phyloP scores from a whole-genome alignment of 2,888 invertebrate species.

The Proisotoma minuta region DNA sequence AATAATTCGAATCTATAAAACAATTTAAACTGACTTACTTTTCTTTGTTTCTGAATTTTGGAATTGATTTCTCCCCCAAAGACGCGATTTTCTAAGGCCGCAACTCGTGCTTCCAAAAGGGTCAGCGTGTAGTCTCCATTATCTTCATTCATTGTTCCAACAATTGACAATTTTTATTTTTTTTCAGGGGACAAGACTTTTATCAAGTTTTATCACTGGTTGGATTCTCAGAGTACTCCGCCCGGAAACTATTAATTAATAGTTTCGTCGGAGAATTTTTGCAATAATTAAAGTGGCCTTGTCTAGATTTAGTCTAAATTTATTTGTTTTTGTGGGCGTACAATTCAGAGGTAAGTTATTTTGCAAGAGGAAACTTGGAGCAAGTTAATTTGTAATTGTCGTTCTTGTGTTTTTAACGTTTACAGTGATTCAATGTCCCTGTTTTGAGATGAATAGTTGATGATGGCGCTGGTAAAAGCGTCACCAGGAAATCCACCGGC shows the following conservation, averaged over 20 bases:
- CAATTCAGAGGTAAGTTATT: too few relatives aligned
- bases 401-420: too few relatives aligned
- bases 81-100: constrained; percentile 34
- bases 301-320: too few relatives aligned
- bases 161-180: background rate
- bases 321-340: too few relatives aligned
- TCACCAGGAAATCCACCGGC: constrained; percentile 15
- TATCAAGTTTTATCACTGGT: too few relatives aligned
- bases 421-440: too few relatives aligned
- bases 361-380: too few relatives aligned
- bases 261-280: background rate
- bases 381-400: too few relatives aligned
- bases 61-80: constrained; percentile 45
- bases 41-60: constrained; percentile 42
- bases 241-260: too few relatives aligned
- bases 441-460: too few relatives aligned
- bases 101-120: constrained; percentile 40
- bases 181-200: too few relatives aligned
- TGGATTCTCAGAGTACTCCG: too few relatives aligned
- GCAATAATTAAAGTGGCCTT: constrained; percentile 2
- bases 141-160: constrained; percentile 23
- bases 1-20: background rate
- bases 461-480: background rate
- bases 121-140: constrained; percentile 22
- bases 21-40: constrained; percentile 25